Conservation (phyloP, 2,888 invertebrate genomes). For the Cephus rjabovi region DNA sequence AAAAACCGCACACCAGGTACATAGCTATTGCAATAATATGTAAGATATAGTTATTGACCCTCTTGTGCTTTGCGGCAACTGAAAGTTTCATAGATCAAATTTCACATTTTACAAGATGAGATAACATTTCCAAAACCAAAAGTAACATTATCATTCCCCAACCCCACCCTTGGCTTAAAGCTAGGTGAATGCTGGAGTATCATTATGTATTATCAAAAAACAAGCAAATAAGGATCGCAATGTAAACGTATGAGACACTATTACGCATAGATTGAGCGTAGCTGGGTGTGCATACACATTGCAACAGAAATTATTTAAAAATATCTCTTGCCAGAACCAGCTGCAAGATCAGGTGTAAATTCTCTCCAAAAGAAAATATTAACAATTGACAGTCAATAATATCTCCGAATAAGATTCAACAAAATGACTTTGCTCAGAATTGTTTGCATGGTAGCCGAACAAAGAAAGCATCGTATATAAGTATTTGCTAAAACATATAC, state of each 20-base stretch:
- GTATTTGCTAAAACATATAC: too few species aligned
- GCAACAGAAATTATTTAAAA: not conserved
- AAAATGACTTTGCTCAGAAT: not conserved
- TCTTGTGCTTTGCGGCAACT: not conserved
- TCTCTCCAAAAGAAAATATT: too few species aligned
- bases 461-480: too few species aligned
- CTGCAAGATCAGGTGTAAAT: not conserved
- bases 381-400: too few species aligned
- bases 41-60: too few species aligned
- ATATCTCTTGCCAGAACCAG: not conserved
- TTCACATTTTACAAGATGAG: not conserved
- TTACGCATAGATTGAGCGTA: not conserved
- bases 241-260: not conserved
- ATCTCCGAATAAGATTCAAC: not conserved
- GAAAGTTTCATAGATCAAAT: not conserved
- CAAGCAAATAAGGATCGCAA: not conserved
- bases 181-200: constrained; percentile 37
- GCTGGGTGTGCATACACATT: not conserved
- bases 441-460: not conserved
- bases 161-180: constrained; percentile 3
- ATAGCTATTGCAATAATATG: too few species aligned
- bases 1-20: too few species aligned
- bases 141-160: not conserved
- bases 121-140: not conserved
- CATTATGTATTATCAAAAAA: constrained; percentile 7